A percentile compares a stretch with the other conserved stretches of the same genome.
These are phyloP conservation scores for Chaetoderma sp. DNA, from an alignment of 2,888 invertebrate genomes.

Conservation along the genomic window DNA sequence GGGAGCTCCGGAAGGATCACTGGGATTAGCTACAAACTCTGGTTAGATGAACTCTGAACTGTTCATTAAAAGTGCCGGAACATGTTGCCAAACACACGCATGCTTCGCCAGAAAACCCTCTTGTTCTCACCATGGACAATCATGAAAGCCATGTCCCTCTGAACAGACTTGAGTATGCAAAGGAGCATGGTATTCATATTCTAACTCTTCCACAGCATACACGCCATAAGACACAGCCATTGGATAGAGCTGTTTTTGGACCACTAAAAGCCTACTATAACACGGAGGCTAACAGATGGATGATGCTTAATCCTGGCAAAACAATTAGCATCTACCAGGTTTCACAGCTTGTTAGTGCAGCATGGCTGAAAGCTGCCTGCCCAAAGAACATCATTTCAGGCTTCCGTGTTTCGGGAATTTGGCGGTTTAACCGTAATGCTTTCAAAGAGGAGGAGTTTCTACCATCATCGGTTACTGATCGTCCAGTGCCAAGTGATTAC, in stretches of 20 bases:
- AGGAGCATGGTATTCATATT: constrained; percentile 24
- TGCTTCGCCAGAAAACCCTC: constrained; percentile 14
- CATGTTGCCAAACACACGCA: constrained; percentile 23
- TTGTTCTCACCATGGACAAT: constrained; percentile 26
- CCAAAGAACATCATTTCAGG: constrained; percentile 9
- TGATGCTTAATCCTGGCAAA: constrained; percentile 53
- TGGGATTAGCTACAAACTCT: constrained; percentile 15
- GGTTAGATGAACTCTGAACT: constrained; percentile 32
- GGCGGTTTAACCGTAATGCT: constrained; percentile 18
- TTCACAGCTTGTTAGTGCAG: constrained; percentile 13
- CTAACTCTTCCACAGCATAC: constrained; percentile 33
- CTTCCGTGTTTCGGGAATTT: constrained; percentile 22
- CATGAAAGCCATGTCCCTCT: constrained; percentile 30
- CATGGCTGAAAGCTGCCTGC: neutral
- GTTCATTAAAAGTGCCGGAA: no score
- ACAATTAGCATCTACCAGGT: constrained; percentile 39
- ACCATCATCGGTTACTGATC: constrained; percentile 11
- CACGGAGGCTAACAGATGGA: constrained; percentile 54
- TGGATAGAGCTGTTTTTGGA: constrained; percentile 48
- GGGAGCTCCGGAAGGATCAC: no score
- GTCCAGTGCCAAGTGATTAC: no score
- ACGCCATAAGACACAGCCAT: constrained; percentile 23
- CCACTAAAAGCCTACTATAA: constrained; percentile 56
- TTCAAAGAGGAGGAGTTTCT: constrained; percentile 19
- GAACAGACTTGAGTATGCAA: constrained; percentile 23